Base-by-base conservation (phyloP, 2,888 invertebrate species). In the Drosophila quinaria region DNA sequence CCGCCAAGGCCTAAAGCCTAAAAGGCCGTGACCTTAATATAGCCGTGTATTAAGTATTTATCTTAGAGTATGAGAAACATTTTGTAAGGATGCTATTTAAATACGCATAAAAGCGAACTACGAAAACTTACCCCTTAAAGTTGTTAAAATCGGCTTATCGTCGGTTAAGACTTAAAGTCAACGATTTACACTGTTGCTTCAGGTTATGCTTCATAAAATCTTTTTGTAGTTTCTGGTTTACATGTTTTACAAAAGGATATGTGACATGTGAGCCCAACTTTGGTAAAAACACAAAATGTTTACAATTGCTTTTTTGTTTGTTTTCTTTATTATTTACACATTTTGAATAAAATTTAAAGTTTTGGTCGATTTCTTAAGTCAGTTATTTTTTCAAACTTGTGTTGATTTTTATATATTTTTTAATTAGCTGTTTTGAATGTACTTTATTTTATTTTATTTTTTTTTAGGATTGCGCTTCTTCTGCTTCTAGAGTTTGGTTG, bases 121-220 rank as follows among this genome's bases (percentile, higher is more conserved):
- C 6, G 15, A 56, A 49, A 46, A 83, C 88, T 83, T 83, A 87
- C 83, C 70, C 44, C 25, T 5, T 67, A 56, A 59, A 15, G 22
- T 11, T 46, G 44, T 5, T 55, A 58, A 63, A 79, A 74, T 70
- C 56, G 61, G 66, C 54, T 81, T 62, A 63, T 58, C 58, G 59
- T 54, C 61, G 56, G 39, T 50, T 76, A 42, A 52, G 62, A 46
- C 59, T 64, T 64, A 67, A 54, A 67, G 64, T 60, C 62, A 62
- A 52, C 22, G 58, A 52, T 51, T 64, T 65, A 46, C 59, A 62
- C 68, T 74, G 81, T 81, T 78, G 81, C 77, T 79, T 62, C 47
- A 51, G 56, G 52, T 76, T 62, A 62, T 17, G 51, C 31, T 66
- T 60, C 17, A 60, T 54, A 51, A 39, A 55, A 60, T 41, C 17